These are phyloP conservation scores for Perccottus glenii DNA, from an alignment of 2,113 vertebrate genomes.

Conservation along the genomic window DNA sequence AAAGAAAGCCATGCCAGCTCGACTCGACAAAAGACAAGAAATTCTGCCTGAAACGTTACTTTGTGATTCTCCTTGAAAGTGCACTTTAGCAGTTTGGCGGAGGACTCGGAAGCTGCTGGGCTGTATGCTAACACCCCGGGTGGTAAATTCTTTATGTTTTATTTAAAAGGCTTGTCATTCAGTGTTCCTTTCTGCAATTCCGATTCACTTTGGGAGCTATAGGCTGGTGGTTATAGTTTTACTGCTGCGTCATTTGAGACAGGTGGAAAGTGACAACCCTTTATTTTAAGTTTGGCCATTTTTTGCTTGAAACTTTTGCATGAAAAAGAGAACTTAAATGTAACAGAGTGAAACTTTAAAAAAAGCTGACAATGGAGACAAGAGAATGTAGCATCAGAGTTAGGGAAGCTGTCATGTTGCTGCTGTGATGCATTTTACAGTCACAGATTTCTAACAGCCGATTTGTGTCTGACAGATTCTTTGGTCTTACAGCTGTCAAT, in stretches of 20 bases:
- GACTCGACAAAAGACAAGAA: constrained; percentile 13
- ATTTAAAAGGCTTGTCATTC: constrained; percentile 35
- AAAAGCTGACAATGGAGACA: not conserved
- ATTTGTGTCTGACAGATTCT: not conserved
- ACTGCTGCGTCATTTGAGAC: constrained; percentile 9
- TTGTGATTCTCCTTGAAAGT: constrained; percentile 29
- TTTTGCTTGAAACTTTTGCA: not conserved
- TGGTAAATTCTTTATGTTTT: constrained; percentile 35
- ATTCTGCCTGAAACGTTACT: constrained; percentile 10
- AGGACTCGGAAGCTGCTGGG: not conserved
- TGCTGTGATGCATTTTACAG: not conserved
- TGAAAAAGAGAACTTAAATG: not conserved
- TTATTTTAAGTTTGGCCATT: not conserved
- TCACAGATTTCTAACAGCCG: not conserved
- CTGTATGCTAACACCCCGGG: constrained; percentile 31
- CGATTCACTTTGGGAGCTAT: not conserved
- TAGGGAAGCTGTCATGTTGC: not conserved
- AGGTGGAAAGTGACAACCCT: not conserved
- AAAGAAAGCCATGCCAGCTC: constrained; percentile 7
- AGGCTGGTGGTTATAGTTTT: constrained; percentile 6
- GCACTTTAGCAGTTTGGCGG: not conserved
- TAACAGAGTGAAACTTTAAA: not conserved
- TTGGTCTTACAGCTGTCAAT: not conserved
- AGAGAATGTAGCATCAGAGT: not conserved
- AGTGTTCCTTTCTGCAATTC: constrained; percentile 13